Percentiles rank a stretch among this genome's conserved stretches.
Evolutionary conservation across 2,797 vertebrate genomes (phyloP).

Genomic region (Lithobates pipiens): DNA sequence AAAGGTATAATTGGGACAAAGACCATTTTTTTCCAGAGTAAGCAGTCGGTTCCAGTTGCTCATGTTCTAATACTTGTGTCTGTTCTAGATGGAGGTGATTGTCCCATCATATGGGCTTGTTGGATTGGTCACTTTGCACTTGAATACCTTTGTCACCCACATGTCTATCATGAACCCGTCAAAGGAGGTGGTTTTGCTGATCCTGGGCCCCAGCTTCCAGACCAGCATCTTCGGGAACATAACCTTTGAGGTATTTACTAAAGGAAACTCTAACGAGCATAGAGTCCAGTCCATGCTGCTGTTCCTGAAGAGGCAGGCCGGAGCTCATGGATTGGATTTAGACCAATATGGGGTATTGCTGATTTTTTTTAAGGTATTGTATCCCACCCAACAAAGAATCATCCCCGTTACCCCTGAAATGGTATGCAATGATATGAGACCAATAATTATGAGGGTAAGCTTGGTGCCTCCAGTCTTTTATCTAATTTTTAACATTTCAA

Average conservation of each 20-base stretch:
- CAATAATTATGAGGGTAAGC: too few relatives aligned
- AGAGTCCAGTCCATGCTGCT: not conserved
- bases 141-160: not conserved
- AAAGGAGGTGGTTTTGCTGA: not conserved
- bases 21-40: too few relatives aligned
- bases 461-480: too few relatives aligned
- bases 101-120: not conserved
- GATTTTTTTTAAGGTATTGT: too few relatives aligned
- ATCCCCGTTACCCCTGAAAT: too few relatives aligned
- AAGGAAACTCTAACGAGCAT: not conserved
- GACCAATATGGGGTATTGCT: not conserved
- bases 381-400: not conserved
- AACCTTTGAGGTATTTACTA: conserved; percentile 16
- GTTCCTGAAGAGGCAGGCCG: not conserved
- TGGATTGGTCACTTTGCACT: not conserved
- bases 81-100: not conserved
- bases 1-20: too few relatives aligned
- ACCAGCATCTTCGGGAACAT: conserved; percentile 22
- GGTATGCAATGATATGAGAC: too few relatives aligned
- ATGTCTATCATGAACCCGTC: not conserved
- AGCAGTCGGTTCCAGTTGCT: too few relatives aligned
- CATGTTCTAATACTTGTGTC: too few relatives aligned
- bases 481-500: too few relatives aligned
- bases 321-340: not conserved
- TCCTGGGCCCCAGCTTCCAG: conserved; percentile 7